A percentile compares a stretch with the other conserved stretches of the same genome.
Evolutionary conservation across 2,113 vertebrate genomes (phyloP).

Genomic region (Eleginops maclovinus): DNA sequence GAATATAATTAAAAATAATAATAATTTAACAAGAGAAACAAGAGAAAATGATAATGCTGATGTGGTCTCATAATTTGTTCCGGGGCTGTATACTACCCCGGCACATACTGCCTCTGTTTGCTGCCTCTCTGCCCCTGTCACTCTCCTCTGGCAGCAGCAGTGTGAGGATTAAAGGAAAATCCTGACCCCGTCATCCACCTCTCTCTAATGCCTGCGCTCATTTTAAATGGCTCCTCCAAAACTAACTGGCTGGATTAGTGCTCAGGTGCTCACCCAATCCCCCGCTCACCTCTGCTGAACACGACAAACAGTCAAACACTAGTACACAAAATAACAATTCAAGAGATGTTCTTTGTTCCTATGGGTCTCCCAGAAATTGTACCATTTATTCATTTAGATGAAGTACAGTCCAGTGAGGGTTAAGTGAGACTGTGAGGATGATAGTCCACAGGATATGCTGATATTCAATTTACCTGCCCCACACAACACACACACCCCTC

Average conservation of each 20-base stretch:
- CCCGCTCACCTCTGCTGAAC: not conserved
- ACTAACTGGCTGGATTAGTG: slow-evolving; percentile 51
- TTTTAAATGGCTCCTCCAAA: slow-evolving; percentile 66
- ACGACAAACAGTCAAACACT: not conserved
- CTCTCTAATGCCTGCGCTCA: slow-evolving; percentile 53
- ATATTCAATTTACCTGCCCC: slow-evolving; percentile 62
- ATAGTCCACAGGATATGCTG: slow-evolving; percentile 52
- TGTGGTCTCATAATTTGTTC: no score
- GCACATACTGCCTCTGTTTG: slow-evolving; percentile 15
- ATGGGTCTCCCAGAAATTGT: not conserved
- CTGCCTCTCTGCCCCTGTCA: slow-evolving; percentile 35
- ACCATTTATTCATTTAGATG: slow-evolving; percentile 5
- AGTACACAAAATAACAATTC: no score
- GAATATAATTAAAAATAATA: no score
- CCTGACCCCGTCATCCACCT: slow-evolving; percentile 65
- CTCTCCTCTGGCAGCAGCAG: slow-evolving; percentile 51
- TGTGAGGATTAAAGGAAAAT: slow-evolving; percentile 74
- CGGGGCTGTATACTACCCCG: no score
- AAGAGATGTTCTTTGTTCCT: not conserved
- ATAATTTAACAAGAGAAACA: no score
- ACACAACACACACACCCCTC: slow-evolving; percentile 14
- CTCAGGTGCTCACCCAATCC: slow-evolving; percentile 26
- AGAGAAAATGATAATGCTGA: no score
- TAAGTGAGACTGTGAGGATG: slow-evolving; percentile 21
- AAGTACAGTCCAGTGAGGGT: slow-evolving; percentile 1